phyloP scores from a whole-genome alignment of 2,888 invertebrate species.

The Cepaea hortensis region DNA sequence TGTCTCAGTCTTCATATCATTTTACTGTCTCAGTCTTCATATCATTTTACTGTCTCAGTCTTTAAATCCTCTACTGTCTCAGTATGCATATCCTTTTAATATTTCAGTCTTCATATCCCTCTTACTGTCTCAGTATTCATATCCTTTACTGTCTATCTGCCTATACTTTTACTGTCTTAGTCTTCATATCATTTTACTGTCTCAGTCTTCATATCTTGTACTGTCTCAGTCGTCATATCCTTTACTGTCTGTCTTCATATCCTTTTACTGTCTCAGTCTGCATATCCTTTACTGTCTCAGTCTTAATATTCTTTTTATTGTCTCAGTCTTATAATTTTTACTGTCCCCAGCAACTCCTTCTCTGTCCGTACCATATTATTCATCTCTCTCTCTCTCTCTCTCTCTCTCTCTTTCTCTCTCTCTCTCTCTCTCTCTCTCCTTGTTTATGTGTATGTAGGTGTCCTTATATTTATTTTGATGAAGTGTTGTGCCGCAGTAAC shows the following conservation, averaged over 20 bases:
- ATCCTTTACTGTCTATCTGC: too few relatives aligned
- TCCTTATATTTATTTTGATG: too few relatives aligned
- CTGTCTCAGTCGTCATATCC: not conserved
- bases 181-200: too few relatives aligned
- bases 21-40: not conserved
- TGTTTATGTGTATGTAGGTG: too few relatives aligned
- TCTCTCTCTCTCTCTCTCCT: not conserved
- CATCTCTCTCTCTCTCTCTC: not conserved
- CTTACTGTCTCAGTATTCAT: too few relatives aligned
- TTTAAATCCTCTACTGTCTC: not conserved
- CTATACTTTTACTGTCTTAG: too few relatives aligned
- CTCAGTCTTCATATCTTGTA: not conserved
- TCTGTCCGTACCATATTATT: not conserved
- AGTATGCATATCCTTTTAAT: too few relatives aligned
- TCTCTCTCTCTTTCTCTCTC: constrained; percentile 6
- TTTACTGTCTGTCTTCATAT: not conserved
- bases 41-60: not conserved
- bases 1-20: not conserved
- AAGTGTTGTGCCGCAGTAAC: too few relatives aligned
- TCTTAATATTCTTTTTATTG: too few relatives aligned
- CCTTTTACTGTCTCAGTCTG: too few relatives aligned
- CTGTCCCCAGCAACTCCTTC: not conserved
- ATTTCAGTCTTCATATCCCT: too few relatives aligned
- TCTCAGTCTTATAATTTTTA: not conserved
- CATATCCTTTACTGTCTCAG: not conserved